Conservation (phyloP, 2,888 invertebrate genomes). For the Endotricha flammealis region DNA sequence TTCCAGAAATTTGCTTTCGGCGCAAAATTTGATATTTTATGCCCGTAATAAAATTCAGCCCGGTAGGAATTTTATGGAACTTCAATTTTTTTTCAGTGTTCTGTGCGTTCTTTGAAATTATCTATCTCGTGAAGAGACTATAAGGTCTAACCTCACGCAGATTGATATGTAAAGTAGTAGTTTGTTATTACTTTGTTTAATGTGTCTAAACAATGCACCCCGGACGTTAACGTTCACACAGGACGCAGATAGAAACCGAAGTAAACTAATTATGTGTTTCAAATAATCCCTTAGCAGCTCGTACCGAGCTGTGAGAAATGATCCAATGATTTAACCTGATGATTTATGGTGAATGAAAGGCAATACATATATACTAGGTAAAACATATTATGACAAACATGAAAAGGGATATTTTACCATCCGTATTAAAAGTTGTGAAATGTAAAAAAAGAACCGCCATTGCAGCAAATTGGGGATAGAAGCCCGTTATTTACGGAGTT, state of each 20-base stretch:
- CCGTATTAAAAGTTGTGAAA: too few relatives aligned
- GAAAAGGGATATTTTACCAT: too few relatives aligned
- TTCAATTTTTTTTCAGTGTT: slow-evolving; percentile 1
- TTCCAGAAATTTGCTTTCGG: slow-evolving; percentile 7
- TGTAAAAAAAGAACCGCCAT: too few relatives aligned
- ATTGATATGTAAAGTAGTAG: background rate
- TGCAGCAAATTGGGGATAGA: too few relatives aligned
- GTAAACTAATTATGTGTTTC: slow-evolving; percentile 3
- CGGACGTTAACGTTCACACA: slow-evolving; percentile 4
- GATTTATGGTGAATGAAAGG: too few relatives aligned
- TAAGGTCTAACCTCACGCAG: background rate
- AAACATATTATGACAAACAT: too few relatives aligned
- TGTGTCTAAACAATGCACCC: slow-evolving; percentile 2
- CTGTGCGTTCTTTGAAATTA: background rate
- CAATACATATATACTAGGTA: too few relatives aligned
- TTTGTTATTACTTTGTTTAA: background rate
- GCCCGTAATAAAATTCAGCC: slow-evolving; percentile 9
- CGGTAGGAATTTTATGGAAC: slow-evolving; percentile 4
- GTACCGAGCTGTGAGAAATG: too few relatives aligned
- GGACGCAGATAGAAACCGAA: background rate
- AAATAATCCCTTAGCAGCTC: background rate
- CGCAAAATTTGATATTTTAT: slow-evolving; percentile 5
- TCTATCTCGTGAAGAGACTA: background rate
- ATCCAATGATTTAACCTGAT: too few relatives aligned
- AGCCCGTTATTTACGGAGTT: too few relatives aligned